Conservation (phyloP, 1,140 invertebrate species). For the Saccostrea echinata region DNA sequence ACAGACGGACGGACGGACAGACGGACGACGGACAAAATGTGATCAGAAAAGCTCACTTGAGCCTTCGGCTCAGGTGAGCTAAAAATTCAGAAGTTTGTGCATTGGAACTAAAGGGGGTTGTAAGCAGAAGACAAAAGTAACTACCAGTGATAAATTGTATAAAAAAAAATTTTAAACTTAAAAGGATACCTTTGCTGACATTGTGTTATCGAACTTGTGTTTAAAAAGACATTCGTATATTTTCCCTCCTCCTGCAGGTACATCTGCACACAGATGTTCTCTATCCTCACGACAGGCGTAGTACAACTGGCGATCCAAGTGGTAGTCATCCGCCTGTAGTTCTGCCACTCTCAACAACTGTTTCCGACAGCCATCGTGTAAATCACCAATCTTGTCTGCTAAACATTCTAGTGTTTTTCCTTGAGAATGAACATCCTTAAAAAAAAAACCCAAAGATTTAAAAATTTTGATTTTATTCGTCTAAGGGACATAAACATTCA, state of each 20-base stretch:
- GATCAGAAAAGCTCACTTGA: too few relatives aligned
- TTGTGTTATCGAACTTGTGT: constrained; percentile 88
- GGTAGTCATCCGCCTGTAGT: constrained; percentile 94
- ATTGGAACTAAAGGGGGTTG: too few relatives aligned
- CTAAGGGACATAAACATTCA: too few relatives aligned
- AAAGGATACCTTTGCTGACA: constrained; percentile 81
- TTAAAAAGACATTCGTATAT: constrained; percentile 94
- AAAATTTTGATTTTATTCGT: too few relatives aligned
- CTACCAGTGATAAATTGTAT: too few relatives aligned
- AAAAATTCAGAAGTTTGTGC: too few relatives aligned
- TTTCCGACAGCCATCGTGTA: constrained; percentile 84
- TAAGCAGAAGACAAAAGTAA: too few relatives aligned
- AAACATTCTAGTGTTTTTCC: constrained; percentile 92
- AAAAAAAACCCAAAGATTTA: not conserved
- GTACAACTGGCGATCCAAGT: constrained; percentile 93
- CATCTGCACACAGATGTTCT: constrained; percentile 83
- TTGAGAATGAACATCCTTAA: constrained; percentile 84
- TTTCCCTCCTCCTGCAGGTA: constrained; percentile 84
- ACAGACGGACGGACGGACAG: too few relatives aligned
- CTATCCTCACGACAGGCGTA: constrained; percentile 93
- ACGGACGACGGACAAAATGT: too few relatives aligned
- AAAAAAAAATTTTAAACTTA: too few relatives aligned
- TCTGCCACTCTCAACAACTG: constrained; percentile 92
- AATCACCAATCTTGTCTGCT: constrained; percentile 82
- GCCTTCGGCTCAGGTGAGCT: too few relatives aligned